Percentiles rank a stretch among this genome's conserved stretches.
Conservation (phyloP, 2,113 vertebrate genomes). For the Puffinus mauretanicus region DNA sequence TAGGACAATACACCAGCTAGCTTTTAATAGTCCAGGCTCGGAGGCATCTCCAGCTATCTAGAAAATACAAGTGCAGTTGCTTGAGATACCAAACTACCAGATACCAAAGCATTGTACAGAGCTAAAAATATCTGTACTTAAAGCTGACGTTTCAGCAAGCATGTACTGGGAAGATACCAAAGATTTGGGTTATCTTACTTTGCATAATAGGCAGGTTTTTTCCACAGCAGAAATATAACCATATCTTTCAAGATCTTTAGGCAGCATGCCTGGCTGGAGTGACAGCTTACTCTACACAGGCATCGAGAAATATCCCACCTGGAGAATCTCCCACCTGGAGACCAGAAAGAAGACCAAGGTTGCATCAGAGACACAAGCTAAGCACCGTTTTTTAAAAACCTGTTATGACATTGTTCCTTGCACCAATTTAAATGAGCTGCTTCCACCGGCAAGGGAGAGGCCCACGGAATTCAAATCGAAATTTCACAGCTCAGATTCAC, state of each 20-base stretch:
- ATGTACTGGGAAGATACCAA: not conserved
- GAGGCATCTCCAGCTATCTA: not conserved
- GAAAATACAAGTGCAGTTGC: not conserved
- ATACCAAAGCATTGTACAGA: not conserved
- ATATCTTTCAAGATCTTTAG: not conserved
- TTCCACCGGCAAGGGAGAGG: not conserved
- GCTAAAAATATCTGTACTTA: not conserved
- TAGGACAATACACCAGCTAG: not conserved
- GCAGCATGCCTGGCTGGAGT: not conserved
- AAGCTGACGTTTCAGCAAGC: not conserved
- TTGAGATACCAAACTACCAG: not conserved
- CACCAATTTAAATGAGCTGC: not conserved
- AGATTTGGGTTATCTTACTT: not conserved
- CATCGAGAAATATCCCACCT: not conserved
- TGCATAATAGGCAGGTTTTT: not conserved
- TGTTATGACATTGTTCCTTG: not conserved
- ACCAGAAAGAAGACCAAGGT: not conserved
- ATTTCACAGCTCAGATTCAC: not conserved
- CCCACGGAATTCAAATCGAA: not conserved
- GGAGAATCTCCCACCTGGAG: not conserved
- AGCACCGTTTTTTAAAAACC: not conserved
- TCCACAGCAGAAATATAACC: not conserved
- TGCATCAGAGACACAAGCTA: not conserved
- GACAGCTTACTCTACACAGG: not conserved
- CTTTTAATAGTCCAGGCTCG: not conserved